Evolutionary conservation across 2,797 vertebrate species (phyloP).

Genomic region (Coluber constrictor): DNA sequence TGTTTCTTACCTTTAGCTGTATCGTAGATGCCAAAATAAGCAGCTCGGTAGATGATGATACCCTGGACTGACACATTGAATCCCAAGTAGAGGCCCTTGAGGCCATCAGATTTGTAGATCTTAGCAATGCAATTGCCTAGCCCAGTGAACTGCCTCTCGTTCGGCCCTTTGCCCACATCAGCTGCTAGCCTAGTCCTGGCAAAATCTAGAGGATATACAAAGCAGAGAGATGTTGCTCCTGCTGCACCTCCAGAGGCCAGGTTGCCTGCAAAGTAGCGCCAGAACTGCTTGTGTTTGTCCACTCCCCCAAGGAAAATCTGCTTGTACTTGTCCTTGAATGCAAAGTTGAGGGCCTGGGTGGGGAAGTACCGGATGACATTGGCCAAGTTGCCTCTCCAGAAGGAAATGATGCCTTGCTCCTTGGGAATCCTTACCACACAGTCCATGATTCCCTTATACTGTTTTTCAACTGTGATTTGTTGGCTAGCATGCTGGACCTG

Average conservation of each 20-base stretch:
- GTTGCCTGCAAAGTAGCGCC: conserved; percentile 97
- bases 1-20: conserved; percentile 92
- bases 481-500: conserved; percentile 98
- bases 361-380: conserved; percentile 99
- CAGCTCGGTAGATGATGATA: conserved; percentile 98
- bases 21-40: conserved; percentile 97
- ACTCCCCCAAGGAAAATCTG: conserved; percentile 98
- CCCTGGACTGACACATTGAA: conserved; percentile 98
- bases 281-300: conserved; percentile 96
- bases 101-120: conserved; percentile 91
- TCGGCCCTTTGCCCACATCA: conserved; percentile 87
- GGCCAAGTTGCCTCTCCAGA: conserved; percentile 99
- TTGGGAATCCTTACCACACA: conserved; percentile 93
- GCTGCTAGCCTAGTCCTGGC: conserved; percentile 96
- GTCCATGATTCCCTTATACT: conserved; percentile 98
- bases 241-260: conserved; percentile 94
- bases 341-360: conserved; percentile 98
- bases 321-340: conserved; percentile 99
- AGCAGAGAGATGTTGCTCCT: conserved; percentile 96
- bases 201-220: conserved; percentile 98
- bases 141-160: conserved; percentile 89
- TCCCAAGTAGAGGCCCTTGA: conserved; percentile 90
- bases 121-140: conserved; percentile 89
- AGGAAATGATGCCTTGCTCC: conserved; percentile 93
- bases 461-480: conserved; percentile 89